These are phyloP conservation scores for Drosophila falleni DNA, from an alignment of 2,888 invertebrate species.

Conservation along the genomic window DNA sequence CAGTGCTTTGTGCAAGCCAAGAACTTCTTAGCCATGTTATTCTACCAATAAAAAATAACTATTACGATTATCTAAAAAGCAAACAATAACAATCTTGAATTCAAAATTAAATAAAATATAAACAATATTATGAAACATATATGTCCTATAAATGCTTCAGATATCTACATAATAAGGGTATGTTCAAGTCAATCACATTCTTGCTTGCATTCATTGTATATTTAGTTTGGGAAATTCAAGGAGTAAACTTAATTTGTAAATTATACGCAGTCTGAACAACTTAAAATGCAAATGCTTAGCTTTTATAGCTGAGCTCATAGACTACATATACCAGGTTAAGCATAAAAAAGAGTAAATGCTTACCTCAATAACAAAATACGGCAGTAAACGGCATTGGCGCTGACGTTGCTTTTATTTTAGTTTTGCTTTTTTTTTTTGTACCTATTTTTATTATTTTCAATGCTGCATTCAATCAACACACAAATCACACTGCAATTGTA, in stretches of 20 bases:
- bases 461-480: conserved; percentile 69
- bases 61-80: not conserved
- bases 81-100: not conserved
- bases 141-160: not conserved
- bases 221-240: conserved; percentile 22
- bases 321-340: conserved; percentile 18
- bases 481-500: conserved; percentile 63
- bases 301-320: conserved; percentile 5
- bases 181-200: not conserved
- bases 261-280: conserved; percentile 29
- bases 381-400: conserved; percentile 39
- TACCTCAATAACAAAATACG: conserved; percentile 48
- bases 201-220: not conserved
- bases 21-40: not conserved
- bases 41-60: not conserved
- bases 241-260: conserved; percentile 7
- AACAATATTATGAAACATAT: too few relatives aligned
- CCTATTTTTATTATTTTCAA: conserved; percentile 35
- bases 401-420: conserved; percentile 18
- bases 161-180: not conserved
- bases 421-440: conserved; percentile 6
- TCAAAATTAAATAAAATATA: too few relatives aligned
- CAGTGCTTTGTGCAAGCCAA: not conserved
- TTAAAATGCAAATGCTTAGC: conserved; percentile 21
- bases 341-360: conserved; percentile 28